Evolutionary conservation across 2,888 invertebrate genomes (phyloP), one percentile per base, ranked within the genome.

Genomic region (Heteropelma amictum): DNA sequence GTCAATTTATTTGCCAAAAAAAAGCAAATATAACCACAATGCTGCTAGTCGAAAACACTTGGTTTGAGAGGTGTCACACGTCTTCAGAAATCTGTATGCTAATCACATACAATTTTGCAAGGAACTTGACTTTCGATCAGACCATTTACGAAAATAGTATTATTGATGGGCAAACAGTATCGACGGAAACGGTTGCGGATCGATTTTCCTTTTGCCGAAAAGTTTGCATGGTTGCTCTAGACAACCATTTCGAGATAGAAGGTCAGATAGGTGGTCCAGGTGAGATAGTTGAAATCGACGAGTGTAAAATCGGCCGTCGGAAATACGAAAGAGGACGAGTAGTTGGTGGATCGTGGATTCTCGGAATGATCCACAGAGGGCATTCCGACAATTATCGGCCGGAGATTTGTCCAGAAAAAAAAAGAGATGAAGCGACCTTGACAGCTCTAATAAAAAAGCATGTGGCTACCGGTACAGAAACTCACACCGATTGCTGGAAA

Each of bases 181-280:
- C 56, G 30, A 26, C 26, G 6, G 56, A 54, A 64, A 71, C 71
- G 19, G 65, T 49, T 51, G 56, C 71, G 30, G 72, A 65, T 23
- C 65, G 65, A 21, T 72, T 72, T 65, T 56, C 58, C 17, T 65
- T 47, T 56, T 72, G 72, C 21, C 35, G 58, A 35, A 58, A 72
- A 58, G 65, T 72, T 38, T 72, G 65, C 19, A 49, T 47, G 49
- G 30, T 70, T 40, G 38, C 53, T 26, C 38, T 70, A 23, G 61
- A 70, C 51, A 23, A 35, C 21, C 17, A 49, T 21, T 60, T 45
- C 30, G 45, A 47, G 49, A n/a, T n/a, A n/a, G 51, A 51, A 38
- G 70, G 53, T 19, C 26, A 21, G 40, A 51, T 70, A 17, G 42
- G 70, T 30, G 70, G 61, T 33, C 17, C 1, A 17, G 53, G 61